A percentile compares a stretch with the other conserved stretches of the same genome.
These are phyloP conservation scores for Gari tellinella DNA, from an alignment of 2,888 invertebrate genomes.

Conservation along the genomic window DNA sequence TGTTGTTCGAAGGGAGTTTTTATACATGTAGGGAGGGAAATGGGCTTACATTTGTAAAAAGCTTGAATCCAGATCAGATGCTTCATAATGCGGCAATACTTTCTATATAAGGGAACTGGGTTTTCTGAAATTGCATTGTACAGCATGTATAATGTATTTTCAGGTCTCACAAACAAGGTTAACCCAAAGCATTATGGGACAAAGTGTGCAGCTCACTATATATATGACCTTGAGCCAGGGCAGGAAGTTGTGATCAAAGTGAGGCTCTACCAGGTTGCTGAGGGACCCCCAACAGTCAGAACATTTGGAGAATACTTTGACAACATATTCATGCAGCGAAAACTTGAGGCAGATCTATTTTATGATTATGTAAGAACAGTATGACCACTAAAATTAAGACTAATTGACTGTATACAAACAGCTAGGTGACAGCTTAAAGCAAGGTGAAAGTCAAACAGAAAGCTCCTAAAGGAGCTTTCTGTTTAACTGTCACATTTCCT, in stretches of 20 bases:
- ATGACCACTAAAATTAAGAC: too few relatives aligned
- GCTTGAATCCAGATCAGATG: too few relatives aligned
- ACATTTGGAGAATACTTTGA: conserved; percentile 71
- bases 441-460: too few relatives aligned
- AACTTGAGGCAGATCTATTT: conserved; percentile 80
- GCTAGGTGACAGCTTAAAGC: too few relatives aligned
- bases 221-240: conserved; percentile 72
- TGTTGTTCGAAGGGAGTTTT: too few relatives aligned
- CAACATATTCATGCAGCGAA: conserved; percentile 71
- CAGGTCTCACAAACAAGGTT: conserved; percentile 69
- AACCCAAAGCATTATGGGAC: conserved; percentile 74
- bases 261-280: conserved; percentile 74
- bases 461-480: too few relatives aligned
- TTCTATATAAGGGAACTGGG: too few relatives aligned
- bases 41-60: too few relatives aligned
- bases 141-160: conserved; percentile 11
- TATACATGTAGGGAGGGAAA: too few relatives aligned
- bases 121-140: neutral
- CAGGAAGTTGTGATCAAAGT: conserved; percentile 71
- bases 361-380: conserved; percentile 75
- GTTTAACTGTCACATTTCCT: too few relatives aligned
- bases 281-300: conserved; percentile 56
- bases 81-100: too few relatives aligned
- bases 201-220: conserved; percentile 80
- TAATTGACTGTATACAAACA: too few relatives aligned